A percentile compares a stretch with the other conserved stretches of the same genome.
Conservation (phyloP, 2,888 invertebrate species). For the Venusia cambrica region DNA sequence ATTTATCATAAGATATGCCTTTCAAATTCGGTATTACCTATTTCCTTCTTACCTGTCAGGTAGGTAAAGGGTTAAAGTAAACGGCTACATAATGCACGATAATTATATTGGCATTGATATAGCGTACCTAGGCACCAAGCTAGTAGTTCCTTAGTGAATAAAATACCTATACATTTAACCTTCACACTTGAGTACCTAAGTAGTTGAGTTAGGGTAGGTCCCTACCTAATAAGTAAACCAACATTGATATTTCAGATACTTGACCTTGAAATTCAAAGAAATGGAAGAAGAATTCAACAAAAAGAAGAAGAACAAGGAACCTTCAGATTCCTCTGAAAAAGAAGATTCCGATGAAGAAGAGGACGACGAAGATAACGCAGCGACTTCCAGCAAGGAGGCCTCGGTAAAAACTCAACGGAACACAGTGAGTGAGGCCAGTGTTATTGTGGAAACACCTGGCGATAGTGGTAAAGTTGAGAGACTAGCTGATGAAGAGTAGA, state of each 20-base stretch:
- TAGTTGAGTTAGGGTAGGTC: too few relatives aligned
- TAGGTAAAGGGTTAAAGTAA: too few relatives aligned
- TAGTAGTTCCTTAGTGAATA: too few relatives aligned
- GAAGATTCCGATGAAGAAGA: constrained; percentile 49
- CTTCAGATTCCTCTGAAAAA: constrained; percentile 36
- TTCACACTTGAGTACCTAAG: too few relatives aligned
- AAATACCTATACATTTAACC: too few relatives aligned
- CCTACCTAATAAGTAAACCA: too few relatives aligned
- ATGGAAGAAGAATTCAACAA: constrained; percentile 89
- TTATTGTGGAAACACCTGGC: constrained; percentile 61
- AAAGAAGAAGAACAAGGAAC: constrained; percentile 82
- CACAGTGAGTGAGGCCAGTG: constrained; percentile 55
- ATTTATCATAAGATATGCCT: constrained; percentile 4
- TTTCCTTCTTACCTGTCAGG: too few relatives aligned
- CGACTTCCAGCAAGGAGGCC: constrained; percentile 14
- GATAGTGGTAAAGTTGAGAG: constrained; percentile 68
- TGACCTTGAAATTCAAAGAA: constrained; percentile 91
- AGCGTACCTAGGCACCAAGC: too few relatives aligned
- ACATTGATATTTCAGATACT: constrained; percentile 81
- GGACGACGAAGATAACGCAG: constrained; percentile 38
- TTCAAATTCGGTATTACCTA: constrained; percentile 3
- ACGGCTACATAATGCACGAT: neutral
- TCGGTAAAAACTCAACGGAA: constrained; percentile 28
- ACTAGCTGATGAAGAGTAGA: constrained; percentile 41
- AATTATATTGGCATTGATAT: neutral